These are phyloP conservation scores for Cylindroiulus punctatus DNA, from an alignment of 2,888 invertebrate species.

Conservation along the genomic window DNA sequence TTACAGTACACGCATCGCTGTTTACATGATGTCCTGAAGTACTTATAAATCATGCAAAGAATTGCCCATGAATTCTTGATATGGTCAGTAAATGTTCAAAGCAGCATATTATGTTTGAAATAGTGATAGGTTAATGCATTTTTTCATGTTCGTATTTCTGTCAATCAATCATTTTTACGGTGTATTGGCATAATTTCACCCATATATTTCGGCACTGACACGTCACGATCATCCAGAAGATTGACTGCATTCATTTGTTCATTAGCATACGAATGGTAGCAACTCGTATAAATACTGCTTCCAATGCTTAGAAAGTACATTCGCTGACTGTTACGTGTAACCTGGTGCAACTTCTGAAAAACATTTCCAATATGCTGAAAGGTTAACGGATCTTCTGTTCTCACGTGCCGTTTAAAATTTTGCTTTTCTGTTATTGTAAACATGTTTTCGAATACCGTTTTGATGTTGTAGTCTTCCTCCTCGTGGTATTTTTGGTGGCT, in stretches of 20 bases:
- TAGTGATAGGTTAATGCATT: neutral
- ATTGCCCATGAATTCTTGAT: neutral
- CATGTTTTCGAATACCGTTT: neutral
- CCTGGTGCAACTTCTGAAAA: neutral
- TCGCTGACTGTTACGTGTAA: neutral
- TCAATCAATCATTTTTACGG: neutral
- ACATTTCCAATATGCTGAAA: neutral
- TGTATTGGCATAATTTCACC: neutral
- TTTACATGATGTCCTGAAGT: too few species aligned
- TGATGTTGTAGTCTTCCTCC: neutral
- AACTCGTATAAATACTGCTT: neutral
- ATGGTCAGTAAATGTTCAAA: neutral
- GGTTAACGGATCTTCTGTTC: neutral
- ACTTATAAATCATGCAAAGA: too few species aligned
- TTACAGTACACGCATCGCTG: too few species aligned
- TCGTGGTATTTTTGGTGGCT: constrained; percentile 1
- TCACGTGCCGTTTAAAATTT: neutral
- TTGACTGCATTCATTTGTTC: neutral
- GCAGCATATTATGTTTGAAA: neutral
- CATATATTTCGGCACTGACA: neutral
- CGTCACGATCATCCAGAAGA: neutral
- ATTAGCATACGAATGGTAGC: neutral
- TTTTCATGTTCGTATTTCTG: neutral
- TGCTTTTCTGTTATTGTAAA: neutral
- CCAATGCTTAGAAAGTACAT: neutral